Percentiles rank a stretch among this genome's conserved stretches.
Conservation (phyloP, 2,797 vertebrate species). For the Scyliorhinus canicula region DNA sequence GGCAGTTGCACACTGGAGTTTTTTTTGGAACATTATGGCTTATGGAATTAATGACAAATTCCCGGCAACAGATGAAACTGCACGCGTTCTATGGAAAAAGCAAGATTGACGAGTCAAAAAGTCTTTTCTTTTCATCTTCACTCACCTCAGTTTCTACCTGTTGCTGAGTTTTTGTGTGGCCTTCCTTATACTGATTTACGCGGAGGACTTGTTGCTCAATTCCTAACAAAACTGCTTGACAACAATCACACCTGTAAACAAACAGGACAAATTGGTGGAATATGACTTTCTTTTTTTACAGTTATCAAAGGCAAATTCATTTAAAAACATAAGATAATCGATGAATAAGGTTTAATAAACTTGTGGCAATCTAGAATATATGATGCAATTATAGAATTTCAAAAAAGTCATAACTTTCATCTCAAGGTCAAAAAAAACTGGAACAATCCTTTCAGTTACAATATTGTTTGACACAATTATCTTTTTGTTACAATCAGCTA, state of each 20-base stretch:
- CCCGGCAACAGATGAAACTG: neutral
- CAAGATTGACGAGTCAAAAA: neutral
- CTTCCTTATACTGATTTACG: constrained; percentile 68
- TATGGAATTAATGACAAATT: neutral
- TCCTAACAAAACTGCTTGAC: constrained; percentile 65
- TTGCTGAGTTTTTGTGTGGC: constrained; percentile 58
- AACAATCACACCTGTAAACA: constrained; percentile 66
- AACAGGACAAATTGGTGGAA: neutral
- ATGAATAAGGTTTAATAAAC: neutral
- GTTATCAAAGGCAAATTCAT: neutral
- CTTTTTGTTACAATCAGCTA: neutral
- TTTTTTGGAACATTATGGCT: neutral
- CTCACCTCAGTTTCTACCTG: constrained; percentile 69
- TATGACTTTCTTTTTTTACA: neutral
- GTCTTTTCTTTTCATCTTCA: constrained; percentile 26
- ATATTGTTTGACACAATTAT: neutral
- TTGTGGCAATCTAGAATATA: neutral
- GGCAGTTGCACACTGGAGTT: neutral
- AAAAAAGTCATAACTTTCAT: neutral
- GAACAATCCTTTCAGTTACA: neutral
- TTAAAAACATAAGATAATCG: neutral
- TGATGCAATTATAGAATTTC: neutral
- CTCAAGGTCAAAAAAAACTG: neutral
- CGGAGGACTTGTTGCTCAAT: constrained; percentile 72
- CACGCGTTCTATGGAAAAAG: neutral